Evolutionary conservation across 2,797 vertebrate species (phyloP).

Genomic region (Sciurus carolinensis): DNA sequence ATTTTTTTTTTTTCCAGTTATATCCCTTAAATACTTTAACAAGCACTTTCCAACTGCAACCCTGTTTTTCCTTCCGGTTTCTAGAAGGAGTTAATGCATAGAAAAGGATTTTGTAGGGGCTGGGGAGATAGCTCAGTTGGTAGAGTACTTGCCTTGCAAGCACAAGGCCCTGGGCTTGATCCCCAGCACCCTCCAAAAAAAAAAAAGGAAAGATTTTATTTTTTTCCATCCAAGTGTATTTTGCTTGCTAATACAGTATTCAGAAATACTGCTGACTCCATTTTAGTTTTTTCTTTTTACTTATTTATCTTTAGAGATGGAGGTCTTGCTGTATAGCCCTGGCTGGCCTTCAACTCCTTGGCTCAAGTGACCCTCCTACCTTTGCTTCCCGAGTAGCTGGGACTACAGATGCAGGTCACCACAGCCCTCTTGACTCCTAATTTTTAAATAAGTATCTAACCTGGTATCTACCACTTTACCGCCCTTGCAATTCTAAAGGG

Average conservation of each 20-base stretch:
- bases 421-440: neutral
- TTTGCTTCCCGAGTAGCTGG: neutral
- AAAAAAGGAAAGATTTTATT: neutral
- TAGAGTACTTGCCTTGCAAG: too few relatives aligned
- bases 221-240: neutral
- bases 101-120: neutral
- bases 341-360: neutral
- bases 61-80: slow-evolving; percentile 5
- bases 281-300: neutral
- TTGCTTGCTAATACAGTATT: neutral
- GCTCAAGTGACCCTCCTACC: neutral
- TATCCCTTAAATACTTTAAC: neutral
- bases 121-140: too few relatives aligned
- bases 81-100: neutral
- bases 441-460: neutral
- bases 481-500: neutral
- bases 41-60: neutral
- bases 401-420: neutral
- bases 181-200: too few relatives aligned
- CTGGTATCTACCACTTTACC: neutral
- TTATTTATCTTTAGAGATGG: neutral
- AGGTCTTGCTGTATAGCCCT: neutral
- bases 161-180: too few relatives aligned
- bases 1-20: neutral
- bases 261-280: neutral